Conservation (phyloP, 92 coral and sea anemone species). For the Anthopleura xanthogrammica region DNA sequence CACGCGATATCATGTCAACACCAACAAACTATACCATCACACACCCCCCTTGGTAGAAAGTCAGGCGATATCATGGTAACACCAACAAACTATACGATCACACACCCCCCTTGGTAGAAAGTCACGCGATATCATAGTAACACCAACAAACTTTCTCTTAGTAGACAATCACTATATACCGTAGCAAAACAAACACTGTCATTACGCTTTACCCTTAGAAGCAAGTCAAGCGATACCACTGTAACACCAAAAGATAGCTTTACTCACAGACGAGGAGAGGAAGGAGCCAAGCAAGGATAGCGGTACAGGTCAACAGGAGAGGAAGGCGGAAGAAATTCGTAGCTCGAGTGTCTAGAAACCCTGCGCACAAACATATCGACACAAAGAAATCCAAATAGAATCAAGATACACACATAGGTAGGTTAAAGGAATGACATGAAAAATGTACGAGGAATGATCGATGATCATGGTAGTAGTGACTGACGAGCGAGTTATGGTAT, state of each 20-base stretch:
- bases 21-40: no score
- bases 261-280: conserved; percentile 66
- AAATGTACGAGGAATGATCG: neutral
- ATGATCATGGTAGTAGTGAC: neutral
- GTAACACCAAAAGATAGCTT: conserved; percentile 1
- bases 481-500: neutral
- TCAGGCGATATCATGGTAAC: no score
- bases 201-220: neutral
- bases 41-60: no score
- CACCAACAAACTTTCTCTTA: neutral
- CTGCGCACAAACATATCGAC: conserved; percentile 32
- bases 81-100: neutral
- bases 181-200: neutral
- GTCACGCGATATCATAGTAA: neutral
- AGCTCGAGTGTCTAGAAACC: conserved; percentile 57
- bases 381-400: conserved; percentile 26
- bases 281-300: conserved; percentile 47
- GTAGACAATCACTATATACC: neutral
- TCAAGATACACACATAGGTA: neutral
- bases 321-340: conserved; percentile 61
- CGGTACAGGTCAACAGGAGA: conserved; percentile 43
- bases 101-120: neutral
- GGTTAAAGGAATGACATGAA: conserved; percentile 4
- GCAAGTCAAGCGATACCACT: neutral
- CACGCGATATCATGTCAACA: no score